These are phyloP conservation scores for Limenitis camilla DNA, from an alignment of 2,888 invertebrate genomes.

Conservation along the genomic window DNA sequence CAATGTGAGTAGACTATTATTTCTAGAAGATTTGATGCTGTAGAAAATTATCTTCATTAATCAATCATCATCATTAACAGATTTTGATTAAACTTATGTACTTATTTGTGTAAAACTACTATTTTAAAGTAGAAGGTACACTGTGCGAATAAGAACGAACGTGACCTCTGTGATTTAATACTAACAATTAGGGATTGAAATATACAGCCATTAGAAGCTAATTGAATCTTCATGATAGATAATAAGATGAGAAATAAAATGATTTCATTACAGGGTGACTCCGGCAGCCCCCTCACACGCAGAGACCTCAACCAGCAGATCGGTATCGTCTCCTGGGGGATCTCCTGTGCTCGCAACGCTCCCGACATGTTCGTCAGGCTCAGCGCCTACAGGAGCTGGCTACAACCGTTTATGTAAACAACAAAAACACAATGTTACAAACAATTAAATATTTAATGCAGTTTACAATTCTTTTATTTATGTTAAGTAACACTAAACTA, in stretches of 20 bases:
- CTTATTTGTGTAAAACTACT: background rate
- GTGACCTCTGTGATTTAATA: background rate
- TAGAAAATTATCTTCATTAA: too few species aligned
- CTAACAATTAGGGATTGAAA: too few species aligned
- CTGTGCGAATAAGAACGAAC: too few species aligned
- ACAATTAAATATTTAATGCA: too few species aligned
- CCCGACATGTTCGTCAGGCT: slow-evolving; percentile 43
- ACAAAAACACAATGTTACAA: too few species aligned
- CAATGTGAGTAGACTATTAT: slow-evolving; percentile 35
- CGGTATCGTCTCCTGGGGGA: slow-evolving; percentile 50
- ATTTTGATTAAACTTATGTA: background rate
- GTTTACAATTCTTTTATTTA: too few species aligned
- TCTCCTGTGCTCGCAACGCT: slow-evolving; percentile 40
- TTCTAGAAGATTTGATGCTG: background rate
- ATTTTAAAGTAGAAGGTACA: background rate
- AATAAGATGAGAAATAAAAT: background rate
- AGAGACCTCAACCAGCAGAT: slow-evolving; percentile 26
- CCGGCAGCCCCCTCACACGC: slow-evolving; percentile 41
- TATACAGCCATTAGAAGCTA: too few species aligned
- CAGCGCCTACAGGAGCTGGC: slow-evolving; percentile 30
- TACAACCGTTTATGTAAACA: background rate
- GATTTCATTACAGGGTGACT: slow-evolving; percentile 37
- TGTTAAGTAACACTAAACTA: too few species aligned
- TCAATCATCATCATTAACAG: background rate
- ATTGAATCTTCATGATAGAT: background rate